Conservation (phyloP, 2,113 vertebrate species). For the Enhydra lutris region DNA sequence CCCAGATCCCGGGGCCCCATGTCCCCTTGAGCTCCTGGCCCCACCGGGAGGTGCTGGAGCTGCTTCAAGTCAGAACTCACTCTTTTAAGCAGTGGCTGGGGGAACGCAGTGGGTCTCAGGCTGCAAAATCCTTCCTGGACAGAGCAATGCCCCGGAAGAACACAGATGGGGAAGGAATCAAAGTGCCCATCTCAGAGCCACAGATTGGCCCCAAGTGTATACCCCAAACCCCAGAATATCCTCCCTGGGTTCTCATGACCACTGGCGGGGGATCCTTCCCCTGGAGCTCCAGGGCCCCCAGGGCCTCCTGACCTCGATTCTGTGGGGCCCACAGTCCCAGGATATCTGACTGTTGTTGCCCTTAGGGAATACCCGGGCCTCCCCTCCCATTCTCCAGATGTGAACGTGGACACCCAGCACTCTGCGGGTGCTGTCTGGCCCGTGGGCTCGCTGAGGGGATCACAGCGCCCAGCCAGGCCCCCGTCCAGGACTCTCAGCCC, state of each 20-base stretch:
- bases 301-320: background rate
- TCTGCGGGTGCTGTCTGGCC: rapidly evolving
- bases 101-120: background rate
- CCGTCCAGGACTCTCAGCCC: background rate
- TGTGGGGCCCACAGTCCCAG: background rate
- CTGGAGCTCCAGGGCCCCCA: background rate
- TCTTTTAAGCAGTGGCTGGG: background rate
- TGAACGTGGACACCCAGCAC: background rate
- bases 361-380: background rate
- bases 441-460: rapidly evolving
- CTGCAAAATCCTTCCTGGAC: background rate
- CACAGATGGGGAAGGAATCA: background rate
- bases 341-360: background rate
- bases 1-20: background rate
- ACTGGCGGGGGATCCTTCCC: background rate
- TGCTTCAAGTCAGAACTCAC: background rate
- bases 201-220: background rate
- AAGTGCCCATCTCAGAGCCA: background rate
- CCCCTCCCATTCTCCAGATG: background rate
- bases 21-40: background rate
- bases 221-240: background rate
- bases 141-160: background rate
- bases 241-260: background rate
- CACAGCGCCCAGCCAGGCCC: background rate
- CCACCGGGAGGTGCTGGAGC: background rate